Conservation (phyloP, 2,797 vertebrate genomes). For the Thripadectes ignobilis region DNA sequence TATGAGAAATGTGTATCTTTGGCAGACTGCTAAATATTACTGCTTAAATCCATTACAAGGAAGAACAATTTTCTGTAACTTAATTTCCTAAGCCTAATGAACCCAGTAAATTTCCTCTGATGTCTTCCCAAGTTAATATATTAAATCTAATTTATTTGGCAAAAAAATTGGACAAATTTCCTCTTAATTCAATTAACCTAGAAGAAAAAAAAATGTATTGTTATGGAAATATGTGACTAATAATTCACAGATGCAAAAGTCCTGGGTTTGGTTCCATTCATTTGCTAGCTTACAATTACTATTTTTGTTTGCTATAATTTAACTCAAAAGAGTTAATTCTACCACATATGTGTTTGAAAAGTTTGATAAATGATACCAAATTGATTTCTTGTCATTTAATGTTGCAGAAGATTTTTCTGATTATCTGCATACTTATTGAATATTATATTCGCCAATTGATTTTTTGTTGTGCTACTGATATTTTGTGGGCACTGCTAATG, state of each 20-base stretch:
- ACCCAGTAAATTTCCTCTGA: slow-evolving; percentile 80
- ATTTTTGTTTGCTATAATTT: slow-evolving; percentile 14
- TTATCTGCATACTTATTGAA: not conserved
- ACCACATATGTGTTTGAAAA: not conserved
- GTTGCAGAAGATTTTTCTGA: slow-evolving; percentile 9
- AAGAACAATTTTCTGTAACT: slow-evolving; percentile 79
- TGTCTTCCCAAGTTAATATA: slow-evolving; percentile 79
- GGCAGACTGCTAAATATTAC: slow-evolving; percentile 74
- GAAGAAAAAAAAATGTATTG: slow-evolving; percentile 69
- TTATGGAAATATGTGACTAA: slow-evolving; percentile 69
- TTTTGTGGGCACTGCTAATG: not conserved
- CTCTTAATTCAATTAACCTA: slow-evolving; percentile 75
- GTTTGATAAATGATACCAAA: not conserved
- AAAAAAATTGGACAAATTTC: slow-evolving; percentile 74
- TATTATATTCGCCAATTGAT: not conserved
- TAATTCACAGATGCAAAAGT: slow-evolving; percentile 58
- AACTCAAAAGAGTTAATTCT: not conserved
- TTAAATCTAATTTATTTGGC: slow-evolving; percentile 79
- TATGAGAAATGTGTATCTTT: slow-evolving; percentile 73
- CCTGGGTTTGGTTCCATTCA: slow-evolving; percentile 32
- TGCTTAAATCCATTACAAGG: slow-evolving; percentile 78
- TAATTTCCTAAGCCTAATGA: slow-evolving; percentile 84
- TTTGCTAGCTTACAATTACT: slow-evolving; percentile 5
- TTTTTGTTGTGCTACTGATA: not conserved
- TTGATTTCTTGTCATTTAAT: not conserved